Evolutionary conservation across 2,797 vertebrate genomes (phyloP), one percentile per base, ranked within the genome.

Genomic region (Myotis daubentonii): DNA sequence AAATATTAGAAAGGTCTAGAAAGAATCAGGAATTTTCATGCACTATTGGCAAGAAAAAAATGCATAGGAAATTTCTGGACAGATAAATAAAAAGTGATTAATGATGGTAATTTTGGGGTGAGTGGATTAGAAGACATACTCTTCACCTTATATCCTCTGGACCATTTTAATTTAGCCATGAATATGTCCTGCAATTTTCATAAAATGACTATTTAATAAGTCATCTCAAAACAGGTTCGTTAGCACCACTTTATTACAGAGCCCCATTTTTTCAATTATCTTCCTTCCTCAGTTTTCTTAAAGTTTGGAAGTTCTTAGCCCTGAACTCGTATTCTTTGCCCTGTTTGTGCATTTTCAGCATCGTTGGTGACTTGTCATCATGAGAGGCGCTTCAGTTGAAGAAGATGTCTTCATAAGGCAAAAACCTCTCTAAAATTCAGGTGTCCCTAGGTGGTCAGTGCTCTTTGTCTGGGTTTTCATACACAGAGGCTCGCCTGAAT

Each of bases 151-250:
- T 4, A 20, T 6, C 22, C 6, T 92, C 30, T 28, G 38, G 66
- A 89, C 47, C 44, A 49, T 47, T 55, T 84, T 28, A 68, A 76
- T 84, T 79, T 76, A 79, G 25, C 16, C 47, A 60, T 79, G 22
- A 80, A 22, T 95, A 68, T 53, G 6, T 20, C 38, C 68, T 88
- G 74, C 22, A 81, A 72, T 87, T 95, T 75, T 75, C 38, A 65
- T 92, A 65, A 91, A 72, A 55, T 72, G n/a, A 91, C 71, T 88
- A n/a, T 55, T 81, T 74, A 70, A 55, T 89, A 94, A 91, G 25
- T 20, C 8, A 80, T 88, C 36, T 36, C 68, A 79, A 65, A 94
- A 51, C 53, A 86, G 60, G 70, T 75, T 86, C 38, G 92, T 89
- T 89, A 95, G 25, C 75, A 36, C 47, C 47, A 7, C 23, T 51